Conservation (phyloP, 2,113 vertebrate genomes). For the Chaenogobius annularis region DNA sequence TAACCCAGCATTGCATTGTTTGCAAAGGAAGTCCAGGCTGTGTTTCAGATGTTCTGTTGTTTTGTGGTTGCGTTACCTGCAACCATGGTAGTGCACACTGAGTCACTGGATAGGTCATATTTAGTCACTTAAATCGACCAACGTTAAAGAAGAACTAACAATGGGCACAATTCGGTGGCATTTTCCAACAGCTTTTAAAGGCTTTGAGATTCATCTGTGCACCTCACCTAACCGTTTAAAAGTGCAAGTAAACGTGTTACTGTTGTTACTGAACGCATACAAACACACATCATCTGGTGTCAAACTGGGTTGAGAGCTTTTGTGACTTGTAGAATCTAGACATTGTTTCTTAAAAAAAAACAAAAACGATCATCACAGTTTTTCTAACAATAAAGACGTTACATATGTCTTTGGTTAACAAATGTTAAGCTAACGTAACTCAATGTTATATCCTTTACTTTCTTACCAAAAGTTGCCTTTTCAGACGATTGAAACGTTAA, state of each 20-base stretch:
- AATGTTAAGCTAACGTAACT: constrained; percentile 23
- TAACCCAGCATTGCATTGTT: too few species aligned
- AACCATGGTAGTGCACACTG: constrained; percentile 21
- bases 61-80: constrained; percentile 35
- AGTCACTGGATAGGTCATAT: too few species aligned
- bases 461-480: too few species aligned
- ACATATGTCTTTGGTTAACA: constrained; percentile 23
- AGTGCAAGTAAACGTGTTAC: not conserved
- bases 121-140: too few species aligned
- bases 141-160: constrained; percentile 8
- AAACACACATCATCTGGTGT: not conserved
- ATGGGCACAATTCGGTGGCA: constrained; percentile 49
- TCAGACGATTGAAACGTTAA: too few species aligned
- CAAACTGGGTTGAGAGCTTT: not conserved
- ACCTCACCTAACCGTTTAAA: constrained; percentile 51
- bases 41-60: constrained; percentile 18
- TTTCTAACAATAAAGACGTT: not conserved
- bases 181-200: constrained; percentile 70
- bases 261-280: not conserved
- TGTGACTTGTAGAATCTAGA: too few species aligned
- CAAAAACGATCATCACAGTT: not conserved
- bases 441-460: not conserved
- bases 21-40: constrained; percentile 15
- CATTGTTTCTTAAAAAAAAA: too few species aligned
- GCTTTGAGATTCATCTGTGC: constrained; percentile 63